Evolutionary conservation across 92 coral and sea anemone species (phyloP).

Genomic region (Zoanthus sansibaricus): DNA sequence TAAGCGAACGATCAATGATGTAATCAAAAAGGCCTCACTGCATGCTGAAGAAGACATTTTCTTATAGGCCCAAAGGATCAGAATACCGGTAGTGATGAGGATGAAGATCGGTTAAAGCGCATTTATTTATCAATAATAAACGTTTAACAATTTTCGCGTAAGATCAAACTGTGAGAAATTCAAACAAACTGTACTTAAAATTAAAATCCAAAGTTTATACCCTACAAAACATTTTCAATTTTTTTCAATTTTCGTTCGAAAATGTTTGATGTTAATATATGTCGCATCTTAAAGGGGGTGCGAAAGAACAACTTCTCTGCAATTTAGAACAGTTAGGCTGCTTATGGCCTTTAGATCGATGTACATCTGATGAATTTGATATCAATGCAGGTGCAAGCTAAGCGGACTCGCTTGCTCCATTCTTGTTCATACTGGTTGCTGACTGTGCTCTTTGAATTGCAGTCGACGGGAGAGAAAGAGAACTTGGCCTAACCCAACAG

Average conservation of each 20-base stretch:
- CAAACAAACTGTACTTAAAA: not conserved
- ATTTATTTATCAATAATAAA: not conserved
- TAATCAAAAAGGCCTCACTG: not conserved
- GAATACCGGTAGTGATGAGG: not conserved
- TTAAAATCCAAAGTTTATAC: not conserved
- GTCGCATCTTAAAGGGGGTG: no score
- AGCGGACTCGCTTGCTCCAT: not conserved
- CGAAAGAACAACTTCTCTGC: not conserved
- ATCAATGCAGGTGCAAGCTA: no score
- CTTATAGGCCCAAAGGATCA: no score
- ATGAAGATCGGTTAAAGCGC: not conserved
- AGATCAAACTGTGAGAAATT: not conserved
- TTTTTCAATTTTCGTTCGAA: not conserved
- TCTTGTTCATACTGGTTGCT: not conserved
- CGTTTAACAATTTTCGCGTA: not conserved
- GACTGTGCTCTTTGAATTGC: no score
- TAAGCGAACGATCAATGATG: slow-evolving; percentile 38
- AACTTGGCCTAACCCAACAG: no score
- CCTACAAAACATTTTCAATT: not conserved
- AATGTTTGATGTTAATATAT: not conserved
- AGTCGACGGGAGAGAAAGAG: no score
- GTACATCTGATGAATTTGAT: not conserved
- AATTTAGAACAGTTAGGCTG: no score
- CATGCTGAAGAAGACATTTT: not conserved
- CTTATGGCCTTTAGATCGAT: no score